Percentiles rank a stretch among this genome's conserved stretches.
Evolutionary conservation across 2,113 vertebrate genomes (phyloP).

Genomic region (Lethenteron reissneri): DNA sequence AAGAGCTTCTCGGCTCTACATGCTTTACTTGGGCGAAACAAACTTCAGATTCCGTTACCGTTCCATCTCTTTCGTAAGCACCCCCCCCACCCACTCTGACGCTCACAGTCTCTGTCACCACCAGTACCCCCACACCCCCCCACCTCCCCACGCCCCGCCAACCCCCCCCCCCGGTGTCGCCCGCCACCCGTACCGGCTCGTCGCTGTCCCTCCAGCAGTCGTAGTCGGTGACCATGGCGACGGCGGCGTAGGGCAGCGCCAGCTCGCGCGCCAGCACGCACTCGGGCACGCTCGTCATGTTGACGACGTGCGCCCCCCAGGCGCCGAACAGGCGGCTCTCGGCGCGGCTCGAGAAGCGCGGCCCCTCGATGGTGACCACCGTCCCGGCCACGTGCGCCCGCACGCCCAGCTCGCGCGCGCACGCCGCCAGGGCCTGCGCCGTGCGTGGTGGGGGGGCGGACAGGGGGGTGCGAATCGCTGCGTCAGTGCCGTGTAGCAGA

Average conservation of each 20-base stretch:
- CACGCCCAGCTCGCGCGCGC: slow-evolving; percentile 48
- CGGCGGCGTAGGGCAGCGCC: slow-evolving; percentile 72
- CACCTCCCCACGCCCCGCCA: not conserved
- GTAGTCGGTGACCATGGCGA: slow-evolving; percentile 92
- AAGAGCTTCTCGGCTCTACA: not conserved
- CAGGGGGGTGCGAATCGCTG: too few species aligned
- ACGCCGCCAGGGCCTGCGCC: slow-evolving; percentile 50
- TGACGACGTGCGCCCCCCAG: slow-evolving; percentile 83
- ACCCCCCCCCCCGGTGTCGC: not conserved
- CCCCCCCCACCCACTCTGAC: not conserved
- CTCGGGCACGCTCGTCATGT: slow-evolving; percentile 93
- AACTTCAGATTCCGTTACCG: not conserved
- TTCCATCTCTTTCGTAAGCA: too few species aligned
- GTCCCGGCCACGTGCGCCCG: slow-evolving; percentile 63
- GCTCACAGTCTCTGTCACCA: not conserved
- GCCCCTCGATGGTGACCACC: slow-evolving; percentile 65
- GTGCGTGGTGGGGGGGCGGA: too few species aligned
- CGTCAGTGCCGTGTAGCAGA: too few species aligned
- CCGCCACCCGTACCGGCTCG: slow-evolving; percentile 44
- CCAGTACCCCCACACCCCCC: not conserved
- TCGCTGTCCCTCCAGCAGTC: slow-evolving; percentile 95
- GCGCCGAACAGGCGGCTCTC: slow-evolving; percentile 73
- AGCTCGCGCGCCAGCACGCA: slow-evolving; percentile 82
- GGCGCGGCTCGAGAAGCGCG: slow-evolving; percentile 70
- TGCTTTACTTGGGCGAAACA: not conserved